These are phyloP conservation scores for Drosophila lutescens DNA, from an alignment of 2,888 invertebrate genomes.

Conservation along the genomic window DNA sequence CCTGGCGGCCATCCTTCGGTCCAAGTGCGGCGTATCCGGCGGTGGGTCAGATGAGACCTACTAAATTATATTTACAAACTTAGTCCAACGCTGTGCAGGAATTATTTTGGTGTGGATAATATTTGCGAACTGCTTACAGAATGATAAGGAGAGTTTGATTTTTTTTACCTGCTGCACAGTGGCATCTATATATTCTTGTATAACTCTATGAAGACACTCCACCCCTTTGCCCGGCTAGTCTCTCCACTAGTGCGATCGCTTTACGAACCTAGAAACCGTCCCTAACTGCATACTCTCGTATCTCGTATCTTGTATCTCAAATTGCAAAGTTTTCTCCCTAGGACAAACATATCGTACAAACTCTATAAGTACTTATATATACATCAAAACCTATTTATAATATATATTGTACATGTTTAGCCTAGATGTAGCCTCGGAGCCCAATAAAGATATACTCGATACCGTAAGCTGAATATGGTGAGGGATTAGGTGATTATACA, in stretches of 20 bases:
- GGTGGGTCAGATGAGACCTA: constrained; percentile 57
- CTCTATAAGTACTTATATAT: constrained; percentile 56
- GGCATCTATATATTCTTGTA: constrained; percentile 68
- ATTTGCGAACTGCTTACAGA: constrained; percentile 2
- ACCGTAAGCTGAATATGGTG: constrained; percentile 22
- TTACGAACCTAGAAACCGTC: constrained; percentile 78
- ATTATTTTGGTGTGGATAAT: constrained; percentile 14
- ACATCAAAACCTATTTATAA: constrained; percentile 53
- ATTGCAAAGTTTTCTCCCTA: constrained; percentile 70
- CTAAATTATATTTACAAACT: constrained; percentile 22
- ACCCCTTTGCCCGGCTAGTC: constrained; percentile 69
- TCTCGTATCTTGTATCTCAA: constrained; percentile 48
- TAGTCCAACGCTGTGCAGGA: constrained; percentile 28
- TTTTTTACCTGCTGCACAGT: constrained; percentile 39
- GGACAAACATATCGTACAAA: constrained; percentile 84
- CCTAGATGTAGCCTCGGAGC: constrained; percentile 42
- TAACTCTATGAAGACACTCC: constrained; percentile 48
- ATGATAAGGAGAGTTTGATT: constrained; percentile 18
- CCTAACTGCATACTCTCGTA: constrained; percentile 64
- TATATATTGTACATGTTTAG: constrained; percentile 45
- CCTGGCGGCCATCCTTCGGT: constrained; percentile 83
- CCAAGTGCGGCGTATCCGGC: constrained; percentile 82
- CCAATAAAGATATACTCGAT: constrained; percentile 52
- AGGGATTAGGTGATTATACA: constrained; percentile 10
- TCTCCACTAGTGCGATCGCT: constrained; percentile 70